Conservation (phyloP, 2,888 invertebrate genomes). For the Masnerella sp. region DNA sequence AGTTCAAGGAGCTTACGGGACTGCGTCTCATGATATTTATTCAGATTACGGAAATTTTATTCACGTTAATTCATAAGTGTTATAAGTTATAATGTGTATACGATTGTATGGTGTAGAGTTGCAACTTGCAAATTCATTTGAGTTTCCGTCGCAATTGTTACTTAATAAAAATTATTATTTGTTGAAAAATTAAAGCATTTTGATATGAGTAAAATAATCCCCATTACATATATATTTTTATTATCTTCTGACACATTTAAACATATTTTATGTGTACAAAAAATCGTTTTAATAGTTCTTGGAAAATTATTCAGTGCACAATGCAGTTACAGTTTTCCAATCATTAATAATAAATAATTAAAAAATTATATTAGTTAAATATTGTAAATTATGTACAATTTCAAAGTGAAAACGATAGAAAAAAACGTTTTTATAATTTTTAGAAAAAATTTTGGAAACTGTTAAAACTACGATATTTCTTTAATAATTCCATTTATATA, state of each 20-base stretch:
- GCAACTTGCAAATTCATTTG: neutral
- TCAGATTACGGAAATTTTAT: neutral
- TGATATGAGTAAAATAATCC: too few relatives aligned
- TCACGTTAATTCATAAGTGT: neutral
- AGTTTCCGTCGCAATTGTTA: neutral
- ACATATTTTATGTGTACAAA: too few relatives aligned
- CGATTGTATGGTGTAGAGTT: neutral
- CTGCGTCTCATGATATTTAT: neutral
- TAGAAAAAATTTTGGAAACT: constrained; percentile 4
- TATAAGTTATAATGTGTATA: neutral
- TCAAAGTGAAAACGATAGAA: constrained; percentile 10
- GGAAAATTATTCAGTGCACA: too few relatives aligned
- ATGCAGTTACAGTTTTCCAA: too few relatives aligned
- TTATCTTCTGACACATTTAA: too few relatives aligned
- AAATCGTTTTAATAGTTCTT: too few relatives aligned
- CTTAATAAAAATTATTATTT: neutral
- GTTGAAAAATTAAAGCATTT: neutral
- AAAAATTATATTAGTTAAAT: too few relatives aligned
- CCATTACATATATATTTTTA: too few relatives aligned
- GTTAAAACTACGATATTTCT: constrained; percentile 1
- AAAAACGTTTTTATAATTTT: constrained; percentile 1
- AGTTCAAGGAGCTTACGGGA: neutral
- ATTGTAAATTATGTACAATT: constrained; percentile 1
- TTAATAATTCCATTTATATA: constrained; percentile 1
- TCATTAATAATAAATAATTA: too few relatives aligned